Percentiles rank a stretch among this genome's conserved stretches.
Conservation (phyloP, 2,888 invertebrate genomes). For the Dioctria linearis region DNA sequence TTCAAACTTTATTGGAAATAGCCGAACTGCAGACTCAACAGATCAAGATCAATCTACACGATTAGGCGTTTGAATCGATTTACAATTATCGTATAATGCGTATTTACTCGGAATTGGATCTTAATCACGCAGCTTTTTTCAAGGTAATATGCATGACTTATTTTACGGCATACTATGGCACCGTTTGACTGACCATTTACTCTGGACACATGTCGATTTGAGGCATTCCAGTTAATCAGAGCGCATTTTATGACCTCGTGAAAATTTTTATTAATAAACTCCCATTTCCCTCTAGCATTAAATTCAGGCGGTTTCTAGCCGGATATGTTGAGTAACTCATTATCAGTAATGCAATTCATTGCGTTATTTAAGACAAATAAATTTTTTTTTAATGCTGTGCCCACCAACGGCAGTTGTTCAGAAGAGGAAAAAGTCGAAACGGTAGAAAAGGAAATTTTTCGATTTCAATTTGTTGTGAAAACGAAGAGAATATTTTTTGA, state of each 20-base stretch:
- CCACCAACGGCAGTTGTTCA: too few species aligned
- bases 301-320: conserved; percentile 3
- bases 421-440: too few species aligned
- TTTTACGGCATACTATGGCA: background rate
- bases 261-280: conserved; percentile 8
- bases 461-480: too few species aligned
- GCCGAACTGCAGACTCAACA: conserved; percentile 11
- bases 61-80: conserved; percentile 18
- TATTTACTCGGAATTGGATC: conserved; percentile 2
- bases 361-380: background rate
- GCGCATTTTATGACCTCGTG: background rate
- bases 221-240: conserved; percentile 5
- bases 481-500: too few species aligned
- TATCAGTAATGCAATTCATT: background rate
- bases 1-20: conserved; percentile 14
- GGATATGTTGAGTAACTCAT: background rate
- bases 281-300: background rate
- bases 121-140: conserved; percentile 45
- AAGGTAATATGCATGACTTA: conserved; percentile 14
- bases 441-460: too few species aligned
- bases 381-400: background rate
- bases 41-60: conserved; percentile 2
- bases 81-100: conserved; percentile 43
- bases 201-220: conserved; percentile 33
- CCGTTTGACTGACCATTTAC: conserved; percentile 38